phyloP scores from a whole-genome alignment of 2,797 vertebrate genomes.

The Eleutherodactylus coqui region DNA sequence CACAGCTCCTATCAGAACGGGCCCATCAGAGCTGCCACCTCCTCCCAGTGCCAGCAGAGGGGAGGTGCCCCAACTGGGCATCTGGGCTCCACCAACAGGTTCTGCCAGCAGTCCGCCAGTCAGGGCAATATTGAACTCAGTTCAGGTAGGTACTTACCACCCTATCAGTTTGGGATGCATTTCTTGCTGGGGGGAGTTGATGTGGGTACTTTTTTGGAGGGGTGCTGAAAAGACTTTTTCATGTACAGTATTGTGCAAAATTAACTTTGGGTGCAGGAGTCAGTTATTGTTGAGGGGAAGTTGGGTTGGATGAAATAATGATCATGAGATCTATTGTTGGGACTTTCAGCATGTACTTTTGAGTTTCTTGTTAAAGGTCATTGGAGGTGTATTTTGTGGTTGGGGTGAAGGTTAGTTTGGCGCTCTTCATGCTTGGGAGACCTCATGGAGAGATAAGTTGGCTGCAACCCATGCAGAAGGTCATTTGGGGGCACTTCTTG shows the following conservation, averaged over 20 bases:
- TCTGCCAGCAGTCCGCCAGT: slow-evolving; percentile 73
- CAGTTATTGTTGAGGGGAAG: too few species aligned
- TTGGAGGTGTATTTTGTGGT: too few species aligned
- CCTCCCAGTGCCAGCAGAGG: slow-evolving; percentile 74
- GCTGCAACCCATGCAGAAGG: too few species aligned
- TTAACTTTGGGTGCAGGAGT: too few species aligned
- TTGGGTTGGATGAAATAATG: not conserved
- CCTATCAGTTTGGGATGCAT: not conserved
- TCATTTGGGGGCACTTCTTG: too few species aligned
- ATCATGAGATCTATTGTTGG: not conserved
- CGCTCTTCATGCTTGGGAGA: too few species aligned
- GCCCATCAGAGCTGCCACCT: slow-evolving; percentile 82
- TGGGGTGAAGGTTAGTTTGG: not conserved
- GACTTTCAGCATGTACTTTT: too few species aligned
- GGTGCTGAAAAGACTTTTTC: too few species aligned
- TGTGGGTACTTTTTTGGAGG: not conserved
- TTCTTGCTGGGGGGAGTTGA: not conserved
- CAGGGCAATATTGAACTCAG: slow-evolving; percentile 86
- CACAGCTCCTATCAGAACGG: slow-evolving; percentile 82
- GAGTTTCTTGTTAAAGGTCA: too few species aligned
- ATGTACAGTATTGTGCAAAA: too few species aligned
- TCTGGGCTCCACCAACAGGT: slow-evolving; percentile 72
- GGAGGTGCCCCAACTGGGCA: slow-evolving; percentile 65
- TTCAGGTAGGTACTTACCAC: slow-evolving; percentile 80
- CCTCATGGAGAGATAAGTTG: too few species aligned